phyloP scores from a whole-genome alignment of 1,140 invertebrate genomes.

The Drosophila jambulina region DNA sequence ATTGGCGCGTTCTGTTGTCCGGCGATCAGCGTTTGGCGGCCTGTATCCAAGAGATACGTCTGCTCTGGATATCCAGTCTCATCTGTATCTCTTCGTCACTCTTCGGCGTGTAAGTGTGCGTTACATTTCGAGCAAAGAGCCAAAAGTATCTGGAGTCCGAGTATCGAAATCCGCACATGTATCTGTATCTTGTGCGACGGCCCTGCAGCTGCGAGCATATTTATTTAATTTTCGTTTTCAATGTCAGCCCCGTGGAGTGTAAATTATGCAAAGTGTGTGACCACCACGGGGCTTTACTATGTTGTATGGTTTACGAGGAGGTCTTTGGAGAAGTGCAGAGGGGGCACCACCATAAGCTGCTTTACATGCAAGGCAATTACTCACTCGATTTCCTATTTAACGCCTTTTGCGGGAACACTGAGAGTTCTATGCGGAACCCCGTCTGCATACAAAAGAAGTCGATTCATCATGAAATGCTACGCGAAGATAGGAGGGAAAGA shows the following conservation, averaged over 20 bases:
- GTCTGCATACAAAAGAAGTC: conserved; percentile 54
- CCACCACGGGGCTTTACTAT: conserved; percentile 17
- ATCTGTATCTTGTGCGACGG: conserved; percentile 39
- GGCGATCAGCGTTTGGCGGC: conserved; percentile 52
- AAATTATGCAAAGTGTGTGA: conserved; percentile 69
- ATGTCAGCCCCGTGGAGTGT: conserved; percentile 61
- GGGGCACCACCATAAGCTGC: conserved; percentile 15
- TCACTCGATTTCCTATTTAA: conserved; percentile 70
- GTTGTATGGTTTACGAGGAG: conserved; percentile 2
- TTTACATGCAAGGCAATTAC: conserved; percentile 63
- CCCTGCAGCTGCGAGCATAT: conserved; percentile 58
- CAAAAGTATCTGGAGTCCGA: conserved; percentile 36
- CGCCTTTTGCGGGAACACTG: conserved; percentile 21
- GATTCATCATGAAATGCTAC: conserved; percentile 26
- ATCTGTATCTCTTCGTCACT: conserved; percentile 1
- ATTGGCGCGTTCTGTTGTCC: conserved; percentile 59
- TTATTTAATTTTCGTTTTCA: conserved; percentile 63
- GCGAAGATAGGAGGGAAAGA: conserved; percentile 1
- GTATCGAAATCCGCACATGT: conserved; percentile 36
- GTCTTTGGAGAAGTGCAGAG: background rate
- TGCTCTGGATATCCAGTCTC: conserved; percentile 23
- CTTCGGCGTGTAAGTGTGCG: conserved; percentile 51
- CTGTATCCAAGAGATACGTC: conserved; percentile 77
- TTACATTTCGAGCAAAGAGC: conserved; percentile 35
- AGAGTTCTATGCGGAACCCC: conserved; percentile 49